A percentile compares a stretch with the other conserved stretches of the same genome.
These are phyloP conservation scores for Setophaga coronata DNA, from an alignment of 2,113 vertebrate species.

Conservation along the genomic window DNA sequence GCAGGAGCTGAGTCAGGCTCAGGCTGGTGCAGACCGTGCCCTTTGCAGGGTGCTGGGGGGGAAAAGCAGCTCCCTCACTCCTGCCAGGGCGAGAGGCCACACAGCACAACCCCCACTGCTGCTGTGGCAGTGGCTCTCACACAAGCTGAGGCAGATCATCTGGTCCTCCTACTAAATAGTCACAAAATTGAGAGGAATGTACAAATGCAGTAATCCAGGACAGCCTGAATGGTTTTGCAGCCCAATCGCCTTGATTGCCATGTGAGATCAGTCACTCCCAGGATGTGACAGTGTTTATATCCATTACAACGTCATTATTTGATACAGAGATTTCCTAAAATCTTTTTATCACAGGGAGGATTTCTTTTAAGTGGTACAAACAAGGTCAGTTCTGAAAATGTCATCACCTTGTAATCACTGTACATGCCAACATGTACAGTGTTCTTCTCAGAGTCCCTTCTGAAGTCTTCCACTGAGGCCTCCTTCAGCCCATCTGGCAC, in stretches of 20 bases:
- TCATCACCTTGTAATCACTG: background rate
- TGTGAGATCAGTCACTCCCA: background rate
- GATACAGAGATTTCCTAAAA: background rate
- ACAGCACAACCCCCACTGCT: background rate
- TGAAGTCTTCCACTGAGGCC: background rate
- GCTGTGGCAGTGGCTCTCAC: background rate
- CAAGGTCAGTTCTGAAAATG: background rate
- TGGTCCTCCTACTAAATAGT: background rate
- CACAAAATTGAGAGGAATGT: background rate
- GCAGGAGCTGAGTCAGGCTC: background rate
- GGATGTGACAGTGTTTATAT: background rate
- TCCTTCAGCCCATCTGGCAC: background rate
- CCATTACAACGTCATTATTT: background rate
- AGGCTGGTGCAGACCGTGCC: background rate
- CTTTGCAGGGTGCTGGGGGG: background rate
- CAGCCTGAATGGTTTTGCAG: background rate
- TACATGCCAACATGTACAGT: background rate
- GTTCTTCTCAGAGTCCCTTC: background rate
- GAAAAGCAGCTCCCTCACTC: rapidly evolving
- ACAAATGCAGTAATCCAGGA: background rate
- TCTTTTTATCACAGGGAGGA: background rate
- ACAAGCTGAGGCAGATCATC: background rate
- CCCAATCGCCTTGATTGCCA: background rate
- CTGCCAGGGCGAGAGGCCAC: background rate
- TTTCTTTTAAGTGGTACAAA: constrained; percentile 49